Evolutionary conservation across 2,888 invertebrate genomes (phyloP), one percentile per base, ranked within the genome.

Genomic region (Eulithis prunata): DNA sequence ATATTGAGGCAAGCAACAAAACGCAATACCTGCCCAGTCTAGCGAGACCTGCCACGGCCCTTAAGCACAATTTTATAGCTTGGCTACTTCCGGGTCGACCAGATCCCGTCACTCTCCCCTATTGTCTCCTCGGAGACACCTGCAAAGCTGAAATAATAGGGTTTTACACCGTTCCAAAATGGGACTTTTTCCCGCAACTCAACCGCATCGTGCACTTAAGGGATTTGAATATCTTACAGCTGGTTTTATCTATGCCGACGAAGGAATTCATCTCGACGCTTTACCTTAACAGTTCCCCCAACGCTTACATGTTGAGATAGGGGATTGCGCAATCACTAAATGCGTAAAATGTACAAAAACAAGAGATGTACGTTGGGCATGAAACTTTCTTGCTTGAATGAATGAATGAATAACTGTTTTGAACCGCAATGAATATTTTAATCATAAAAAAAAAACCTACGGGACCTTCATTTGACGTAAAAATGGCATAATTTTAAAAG

Each of bases 161-260:
- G 87, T 91, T 91, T 91, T 90, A 91, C 91, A 90, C 83, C 88
- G 87, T 83, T 88, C 84, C 88, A 88, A 90, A 91, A 91, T 90
- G 88, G 88, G 87, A 89, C 87, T 91, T 91, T 92, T 91, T 91
- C 91, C 84, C 91, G 88, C 91, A 88, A 88, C 89, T 88, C 90
- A 89, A 91, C 92, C 92, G 87, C 92, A 87, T 79, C 88, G 91
- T 90, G 90, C 91, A 93, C 92, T 93, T 92, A 91, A 90, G 92
- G 92, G 92, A 91, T 91, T 91, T 92, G 91, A 92, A 93, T 92
- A 91, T 90, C 91, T 91, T 91, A 92, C 87, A 85, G 84, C 79
- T 80, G 89, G 88, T 85, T 89, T 91, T 91, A 90, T 90, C 87
- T 88, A 85, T 87, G 80, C 77, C 78, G 73, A 72, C 69, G 77